Conservation (phyloP, 1,140 invertebrate species). For the Dreissena rostriformis region DNA sequence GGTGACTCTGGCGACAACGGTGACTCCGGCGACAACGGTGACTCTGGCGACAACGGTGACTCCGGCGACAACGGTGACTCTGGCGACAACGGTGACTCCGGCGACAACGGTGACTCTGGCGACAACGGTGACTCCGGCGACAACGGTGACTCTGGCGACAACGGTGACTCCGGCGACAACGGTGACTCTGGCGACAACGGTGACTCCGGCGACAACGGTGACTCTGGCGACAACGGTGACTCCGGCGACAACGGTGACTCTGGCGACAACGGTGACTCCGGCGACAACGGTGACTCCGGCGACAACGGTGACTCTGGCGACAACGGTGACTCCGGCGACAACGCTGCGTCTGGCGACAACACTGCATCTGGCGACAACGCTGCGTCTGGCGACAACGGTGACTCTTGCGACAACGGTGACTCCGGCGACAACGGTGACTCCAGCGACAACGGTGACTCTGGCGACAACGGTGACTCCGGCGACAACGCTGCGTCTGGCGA, state of each 20-base stretch:
- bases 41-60: too few relatives aligned
- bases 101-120: too few relatives aligned
- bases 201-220: slow-evolving; percentile 1
- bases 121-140: too few relatives aligned
- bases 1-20: too few relatives aligned
- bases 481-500: background rate
- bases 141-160: slow-evolving; percentile 3
- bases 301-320: background rate
- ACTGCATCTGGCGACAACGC: background rate
- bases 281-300: background rate
- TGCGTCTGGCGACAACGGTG: background rate
- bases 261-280: background rate
- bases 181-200: background rate
- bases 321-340: background rate
- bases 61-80: too few relatives aligned
- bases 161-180: background rate
- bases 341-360: background rate
- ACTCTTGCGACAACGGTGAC: background rate
- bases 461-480: slow-evolving; percentile 2
- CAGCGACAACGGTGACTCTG: background rate
- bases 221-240: background rate
- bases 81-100: too few relatives aligned
- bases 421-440: slow-evolving; percentile 3
- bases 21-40: too few relatives aligned
- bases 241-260: background rate